Evolutionary conservation across 2,113 vertebrate genomes (phyloP).

Genomic region (Psophia crepitans): DNA sequence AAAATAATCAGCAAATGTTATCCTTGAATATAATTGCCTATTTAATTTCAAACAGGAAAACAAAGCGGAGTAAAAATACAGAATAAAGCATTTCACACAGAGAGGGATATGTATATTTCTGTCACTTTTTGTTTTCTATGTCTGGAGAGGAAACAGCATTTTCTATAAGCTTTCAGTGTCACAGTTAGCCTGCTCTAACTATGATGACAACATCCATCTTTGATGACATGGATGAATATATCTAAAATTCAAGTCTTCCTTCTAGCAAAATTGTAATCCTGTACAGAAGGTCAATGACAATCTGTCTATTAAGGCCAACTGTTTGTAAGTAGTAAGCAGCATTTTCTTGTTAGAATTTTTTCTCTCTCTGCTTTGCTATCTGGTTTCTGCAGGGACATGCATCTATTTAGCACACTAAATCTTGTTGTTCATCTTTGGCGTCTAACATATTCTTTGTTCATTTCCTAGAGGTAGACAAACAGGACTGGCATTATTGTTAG

Average conservation of each 20-base stretch:
- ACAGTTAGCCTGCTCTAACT: slow-evolving; percentile 10
- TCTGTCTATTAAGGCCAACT: slow-evolving; percentile 26
- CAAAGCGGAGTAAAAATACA: slow-evolving; percentile 31
- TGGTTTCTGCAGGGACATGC: slow-evolving; percentile 45
- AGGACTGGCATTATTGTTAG: slow-evolving; percentile 16
- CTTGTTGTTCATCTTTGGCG: slow-evolving; percentile 12
- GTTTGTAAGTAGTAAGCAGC: slow-evolving; percentile 5
- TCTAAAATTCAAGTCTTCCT: slow-evolving; percentile 62
- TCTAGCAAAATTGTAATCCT: slow-evolving; percentile 42
- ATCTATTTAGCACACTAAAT: slow-evolving; percentile 56
- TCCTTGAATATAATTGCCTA: not conserved
- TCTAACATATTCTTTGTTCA: slow-evolving; percentile 35
- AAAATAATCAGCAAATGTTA: not conserved
- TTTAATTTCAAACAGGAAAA: slow-evolving; percentile 52
- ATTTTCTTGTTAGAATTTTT: slow-evolving; percentile 2
- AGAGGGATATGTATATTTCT: not conserved
- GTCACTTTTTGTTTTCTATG: not conserved
- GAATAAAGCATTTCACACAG: slow-evolving; percentile 6
- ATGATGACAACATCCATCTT: slow-evolving; percentile 35
- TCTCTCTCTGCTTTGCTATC: not conserved
- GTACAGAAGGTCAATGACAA: slow-evolving; percentile 60
- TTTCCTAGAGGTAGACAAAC: slow-evolving; percentile 31
- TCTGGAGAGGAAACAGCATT: slow-evolving; percentile 14
- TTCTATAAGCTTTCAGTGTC: slow-evolving; percentile 28
- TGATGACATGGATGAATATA: slow-evolving; percentile 60